phyloP scores from a whole-genome alignment of 2,888 invertebrate species.

The Drosophila trichaetosa region DNA sequence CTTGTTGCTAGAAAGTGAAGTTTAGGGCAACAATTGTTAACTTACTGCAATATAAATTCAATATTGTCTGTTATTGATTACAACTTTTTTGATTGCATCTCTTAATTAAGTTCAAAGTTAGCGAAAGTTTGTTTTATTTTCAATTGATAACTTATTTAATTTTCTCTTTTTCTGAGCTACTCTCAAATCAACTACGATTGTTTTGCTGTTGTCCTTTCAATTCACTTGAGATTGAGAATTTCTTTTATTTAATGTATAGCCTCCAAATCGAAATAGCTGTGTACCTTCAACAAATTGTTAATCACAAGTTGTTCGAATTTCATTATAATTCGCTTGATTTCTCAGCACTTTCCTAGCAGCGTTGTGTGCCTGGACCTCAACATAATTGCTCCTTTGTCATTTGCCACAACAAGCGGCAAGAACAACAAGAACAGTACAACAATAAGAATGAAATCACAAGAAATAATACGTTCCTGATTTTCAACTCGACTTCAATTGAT shows the following conservation, averaged over 20 bases:
- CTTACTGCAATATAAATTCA: neutral
- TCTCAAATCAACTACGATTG: conserved; percentile 1
- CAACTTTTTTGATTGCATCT: neutral
- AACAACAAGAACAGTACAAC: conserved; percentile 21
- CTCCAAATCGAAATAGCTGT: conserved; percentile 21
- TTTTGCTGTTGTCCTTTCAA: neutral
- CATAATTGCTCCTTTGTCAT: conserved; percentile 77
- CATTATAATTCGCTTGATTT: conserved; percentile 67
- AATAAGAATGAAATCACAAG: conserved; percentile 25
- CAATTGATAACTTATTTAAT: neutral
- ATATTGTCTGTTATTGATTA: neutral
- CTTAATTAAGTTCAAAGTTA: neutral
- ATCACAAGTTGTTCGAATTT: conserved; percentile 63
- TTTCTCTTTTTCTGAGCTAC: conserved; percentile 4
- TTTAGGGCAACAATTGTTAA: neutral
- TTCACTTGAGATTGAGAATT: conserved; percentile 3
- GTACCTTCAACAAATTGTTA: conserved; percentile 54
- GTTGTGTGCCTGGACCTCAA: conserved; percentile 42
- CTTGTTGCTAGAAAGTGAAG: neutral
- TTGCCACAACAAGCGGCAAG: conserved; percentile 60
- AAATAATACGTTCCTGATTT: conserved; percentile 74
- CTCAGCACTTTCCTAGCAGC: conserved; percentile 47
- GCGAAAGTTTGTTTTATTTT: conserved; percentile 1
- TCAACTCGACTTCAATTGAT: conserved; percentile 79
- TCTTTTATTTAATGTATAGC: conserved; percentile 33